Evolutionary conservation across 2,888 invertebrate species (phyloP), one percentile per base, ranked within the genome.

Genomic region (Trichogramma dendrolimi): DNA sequence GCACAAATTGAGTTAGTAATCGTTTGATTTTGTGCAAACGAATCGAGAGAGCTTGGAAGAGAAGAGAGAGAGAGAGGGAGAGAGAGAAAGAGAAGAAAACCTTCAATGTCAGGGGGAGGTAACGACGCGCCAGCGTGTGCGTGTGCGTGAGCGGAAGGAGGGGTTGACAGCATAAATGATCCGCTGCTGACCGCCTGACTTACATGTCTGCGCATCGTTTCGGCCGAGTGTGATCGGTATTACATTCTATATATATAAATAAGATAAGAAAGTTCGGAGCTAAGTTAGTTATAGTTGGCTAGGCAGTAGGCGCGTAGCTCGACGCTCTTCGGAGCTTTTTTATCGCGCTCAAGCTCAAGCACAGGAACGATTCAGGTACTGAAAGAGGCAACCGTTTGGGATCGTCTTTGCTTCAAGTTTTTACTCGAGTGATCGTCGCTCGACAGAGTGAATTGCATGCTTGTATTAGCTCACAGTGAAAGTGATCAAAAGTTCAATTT

Each of bases 101-200:
- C 66, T 66, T 67, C 65, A 62, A 62, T 67, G 68, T 69, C 67
- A 67, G 60, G 63, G 63, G 46, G 59, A 47, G 6, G 6, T 7
- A 10, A 5, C 2, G 41, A 49, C 50, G 14, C 27, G 27, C 3
- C 27, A 27, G 3, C 27, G 27, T 27, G 27, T 27, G 27, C 27
- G 27, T 27, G 27, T 27, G 27, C 8, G 50, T 48, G 49, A 44
- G 55, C 40, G 65, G 68, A 64, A 63, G 68, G 67, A 69, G 74
- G 73, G 73, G 53, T 68, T 49, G 60, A 52, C 64, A 68, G 60
- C 73, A 74, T 73, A 73, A 73, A 72, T 67, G 73, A 72, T 71
- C 70, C 68, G 72, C 69, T 60, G 67, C 68, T 69, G 67, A 68
- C 69, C 67, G 63, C 56, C 56, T 65, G 62, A 68, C 66, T 63